Percentiles rank a stretch among this genome's conserved stretches.
phyloP scores from a whole-genome alignment of 1,140 invertebrate species.

The Zaprionus davidi region DNA sequence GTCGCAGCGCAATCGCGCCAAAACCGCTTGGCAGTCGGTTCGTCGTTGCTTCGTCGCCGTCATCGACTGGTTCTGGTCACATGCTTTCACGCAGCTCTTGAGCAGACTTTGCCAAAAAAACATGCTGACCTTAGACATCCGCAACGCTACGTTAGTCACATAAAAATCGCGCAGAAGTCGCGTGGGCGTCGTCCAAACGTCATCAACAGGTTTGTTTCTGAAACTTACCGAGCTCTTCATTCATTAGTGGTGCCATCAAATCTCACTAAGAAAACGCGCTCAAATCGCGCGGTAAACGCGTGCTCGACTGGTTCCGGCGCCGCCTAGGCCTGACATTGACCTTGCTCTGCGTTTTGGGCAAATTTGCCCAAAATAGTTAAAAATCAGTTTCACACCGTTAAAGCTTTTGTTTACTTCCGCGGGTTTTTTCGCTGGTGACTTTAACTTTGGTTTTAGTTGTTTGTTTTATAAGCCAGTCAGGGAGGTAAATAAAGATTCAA shows the following conservation, averaged over 20 bases:
- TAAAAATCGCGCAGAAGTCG: not conserved
- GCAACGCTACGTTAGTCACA: not conserved
- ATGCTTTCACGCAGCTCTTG: constrained; percentile 13
- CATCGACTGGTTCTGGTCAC: constrained; percentile 30
- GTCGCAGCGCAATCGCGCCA: not conserved
- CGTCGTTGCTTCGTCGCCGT: not conserved
- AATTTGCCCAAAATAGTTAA: constrained; percentile 33
- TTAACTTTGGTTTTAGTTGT: constrained; percentile 14
- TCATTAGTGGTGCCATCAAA: not conserved
- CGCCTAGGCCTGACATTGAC: constrained; percentile 61
- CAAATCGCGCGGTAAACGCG: constrained; percentile 1
- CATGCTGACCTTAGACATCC: not conserved
- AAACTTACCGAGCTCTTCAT: not conserved
- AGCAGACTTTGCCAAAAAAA: not conserved
- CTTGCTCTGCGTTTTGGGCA: constrained; percentile 62
- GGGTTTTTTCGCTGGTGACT: constrained; percentile 37
- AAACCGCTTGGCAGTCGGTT: not conserved
- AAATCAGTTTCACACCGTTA: constrained; percentile 71
- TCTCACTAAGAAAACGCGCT: not conserved
- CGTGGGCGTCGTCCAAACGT: not conserved
- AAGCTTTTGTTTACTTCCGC: constrained; percentile 61
- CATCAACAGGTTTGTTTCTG: not conserved
- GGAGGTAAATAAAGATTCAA: constrained; percentile 39
- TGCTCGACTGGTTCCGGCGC: constrained; percentile 19
- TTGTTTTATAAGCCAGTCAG: constrained; percentile 9